A percentile compares a stretch with the other conserved stretches of the same genome.
These are phyloP conservation scores for Ceratosolen solmsi DNA, from an alignment of 1,140 invertebrate species.

Conservation along the genomic window DNA sequence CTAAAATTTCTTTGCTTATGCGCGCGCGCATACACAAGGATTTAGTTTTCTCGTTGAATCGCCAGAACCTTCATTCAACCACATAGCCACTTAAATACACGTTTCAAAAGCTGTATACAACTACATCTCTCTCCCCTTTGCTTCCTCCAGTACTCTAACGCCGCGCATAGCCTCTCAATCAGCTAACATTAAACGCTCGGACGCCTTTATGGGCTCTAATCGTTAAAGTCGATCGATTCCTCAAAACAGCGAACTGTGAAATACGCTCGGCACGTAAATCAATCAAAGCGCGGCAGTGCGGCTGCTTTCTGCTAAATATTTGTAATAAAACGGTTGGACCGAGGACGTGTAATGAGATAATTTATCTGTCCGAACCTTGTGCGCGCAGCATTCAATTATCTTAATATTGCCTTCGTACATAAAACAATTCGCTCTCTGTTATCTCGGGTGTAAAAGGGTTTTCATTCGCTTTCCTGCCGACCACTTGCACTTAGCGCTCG, in stretches of 20 bases:
- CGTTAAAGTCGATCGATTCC: constrained; percentile 39
- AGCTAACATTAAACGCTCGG: neutral
- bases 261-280: constrained; percentile 42
- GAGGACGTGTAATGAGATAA: constrained; percentile 42
- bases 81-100: neutral
- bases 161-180: constrained; percentile 13
- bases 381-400: constrained; percentile 38
- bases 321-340: neutral
- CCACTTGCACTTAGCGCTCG: neutral
- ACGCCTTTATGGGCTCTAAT: constrained; percentile 6
- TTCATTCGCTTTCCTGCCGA: no score
- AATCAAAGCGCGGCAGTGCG: neutral
- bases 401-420: neutral
- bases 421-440: no score
- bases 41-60: neutral
- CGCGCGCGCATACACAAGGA: neutral
- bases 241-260: constrained; percentile 35
- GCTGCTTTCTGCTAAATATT: constrained; percentile 32
- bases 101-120: neutral
- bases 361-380: constrained; percentile 11
- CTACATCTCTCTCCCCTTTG: neutral
- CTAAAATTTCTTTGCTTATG: no score
- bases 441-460: no score
- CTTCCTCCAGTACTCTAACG: neutral
- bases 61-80: neutral